These are phyloP conservation scores for Enteromius afrohamiltoni DNA, from an alignment of 2,797 vertebrate species.

Conservation along the genomic window DNA sequence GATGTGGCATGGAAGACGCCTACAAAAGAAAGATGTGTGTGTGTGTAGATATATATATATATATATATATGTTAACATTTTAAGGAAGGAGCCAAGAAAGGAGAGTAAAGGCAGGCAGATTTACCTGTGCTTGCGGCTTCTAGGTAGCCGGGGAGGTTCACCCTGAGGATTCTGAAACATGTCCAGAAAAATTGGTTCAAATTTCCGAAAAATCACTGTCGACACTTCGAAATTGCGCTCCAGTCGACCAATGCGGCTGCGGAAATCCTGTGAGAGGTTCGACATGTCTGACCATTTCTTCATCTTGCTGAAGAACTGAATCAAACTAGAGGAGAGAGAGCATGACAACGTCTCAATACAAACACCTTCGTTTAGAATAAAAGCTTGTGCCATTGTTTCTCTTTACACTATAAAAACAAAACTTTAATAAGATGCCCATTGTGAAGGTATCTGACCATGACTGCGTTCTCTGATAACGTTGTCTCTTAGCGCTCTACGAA, in stretches of 20 bases:
- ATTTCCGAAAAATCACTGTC: slow-evolving; percentile 96
- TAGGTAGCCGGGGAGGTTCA: slow-evolving; percentile 83
- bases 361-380: neutral
- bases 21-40: slow-evolving; percentile 63
- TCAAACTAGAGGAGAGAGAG: slow-evolving; percentile 70
- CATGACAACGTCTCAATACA: neutral
- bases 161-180: slow-evolving; percentile 91
- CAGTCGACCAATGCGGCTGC: slow-evolving; percentile 86
- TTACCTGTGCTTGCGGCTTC: slow-evolving; percentile 94
- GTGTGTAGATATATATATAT: too few species aligned
- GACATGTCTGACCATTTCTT: slow-evolving; percentile 99
- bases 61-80: neutral
- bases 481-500: too few species aligned
- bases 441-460: neutral
- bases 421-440: neutral
- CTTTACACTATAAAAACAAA: neutral
- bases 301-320: slow-evolving; percentile 99
- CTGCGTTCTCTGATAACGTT: too few species aligned
- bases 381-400: neutral
- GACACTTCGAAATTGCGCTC: slow-evolving; percentile 98
- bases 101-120: neutral
- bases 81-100: neutral
- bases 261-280: slow-evolving; percentile 88
- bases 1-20: slow-evolving; percentile 86
- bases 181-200: slow-evolving; percentile 94